Evolutionary conservation across 1,140 invertebrate genomes (phyloP), one percentile per base, ranked within the genome.

Genomic region (Monochamus saltuarius): DNA sequence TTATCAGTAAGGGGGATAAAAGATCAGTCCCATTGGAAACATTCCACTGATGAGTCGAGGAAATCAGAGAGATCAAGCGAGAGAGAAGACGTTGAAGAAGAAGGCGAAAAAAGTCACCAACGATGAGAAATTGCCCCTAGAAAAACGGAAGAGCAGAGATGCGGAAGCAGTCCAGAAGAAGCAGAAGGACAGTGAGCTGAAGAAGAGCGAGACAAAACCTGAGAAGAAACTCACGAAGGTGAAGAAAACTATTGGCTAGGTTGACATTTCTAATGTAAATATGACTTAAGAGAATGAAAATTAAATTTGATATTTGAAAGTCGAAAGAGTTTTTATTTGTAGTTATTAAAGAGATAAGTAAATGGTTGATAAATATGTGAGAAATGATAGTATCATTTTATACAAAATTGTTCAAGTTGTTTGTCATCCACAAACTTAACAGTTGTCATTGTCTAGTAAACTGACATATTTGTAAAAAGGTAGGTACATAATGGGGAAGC

Each of bases 41-140:
- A 29, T 2, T 29, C 2, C 22, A 29, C 22, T 22, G 46, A 64
- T 67, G 65, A 67, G 58, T 10, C 29, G 59, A 52, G 62, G 56
- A 9, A 60, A 61, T 40, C 65, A 61, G 40, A 9, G 59, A 40
- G 65, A 61, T 13, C 22, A 46, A 7, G 53, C 58, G 2, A 47
- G 57, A 51, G 47, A 53, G 2, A 62, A 62, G 22, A 64, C 55
- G 19, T 1, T 46, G 35, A 63, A 64, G 47, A 64, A 67, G 22
- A 53, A 29, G 6, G 6, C 22, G 2, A 29, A 57, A 40, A 22
- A 63, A 38, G 22, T n/a, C 8, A n/a, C 11, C 19, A 56, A 61
- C 51, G 52, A 61, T 29, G 56, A 66, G n/a, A 46, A 66, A 4
- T 19, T 57, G 7, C 46, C 56, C 36, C 16, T 54, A 13, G 60